Evolutionary conservation across 2,797 vertebrate genomes (phyloP).

Genomic region (Periophthalmus magnuspinnatus): DNA sequence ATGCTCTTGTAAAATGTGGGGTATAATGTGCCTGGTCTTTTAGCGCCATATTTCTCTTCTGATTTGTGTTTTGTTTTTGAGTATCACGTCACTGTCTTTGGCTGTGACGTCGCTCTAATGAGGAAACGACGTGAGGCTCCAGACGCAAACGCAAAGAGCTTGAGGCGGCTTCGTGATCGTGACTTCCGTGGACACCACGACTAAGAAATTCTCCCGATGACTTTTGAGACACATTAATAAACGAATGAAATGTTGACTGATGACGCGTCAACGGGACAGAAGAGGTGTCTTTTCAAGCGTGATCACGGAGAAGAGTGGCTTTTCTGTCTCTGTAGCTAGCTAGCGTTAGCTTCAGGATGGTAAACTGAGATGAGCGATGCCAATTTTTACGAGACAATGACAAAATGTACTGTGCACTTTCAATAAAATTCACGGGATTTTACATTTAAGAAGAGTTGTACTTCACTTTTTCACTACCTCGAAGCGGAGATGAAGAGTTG

Average conservation of each 20-base stretch:
- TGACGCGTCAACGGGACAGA: constrained; percentile 7
- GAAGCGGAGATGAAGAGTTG: constrained; percentile 85
- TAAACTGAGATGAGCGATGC: constrained; percentile 28
- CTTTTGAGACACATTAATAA: constrained; percentile 8
- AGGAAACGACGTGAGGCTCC: no score
- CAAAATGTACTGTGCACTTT: constrained; percentile 19
- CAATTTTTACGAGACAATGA: constrained; percentile 17
- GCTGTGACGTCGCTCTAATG: no score
- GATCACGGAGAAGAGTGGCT: constrained; percentile 31
- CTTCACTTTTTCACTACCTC: constrained; percentile 45
- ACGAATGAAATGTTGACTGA: constrained; percentile 44
- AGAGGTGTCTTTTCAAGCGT: constrained; percentile 16
- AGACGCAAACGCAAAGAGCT: not conserved
- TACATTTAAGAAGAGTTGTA: not conserved
- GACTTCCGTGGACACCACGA: not conserved
- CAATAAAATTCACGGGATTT: constrained; percentile 9
- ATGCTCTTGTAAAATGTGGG: no score
- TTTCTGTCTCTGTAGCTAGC: constrained; percentile 39
- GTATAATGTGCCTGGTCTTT: no score
- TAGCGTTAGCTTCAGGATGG: constrained; percentile 52
- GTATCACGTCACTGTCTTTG: no score
- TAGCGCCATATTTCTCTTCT: no score
- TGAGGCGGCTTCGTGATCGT: not conserved
- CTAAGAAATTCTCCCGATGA: not conserved
- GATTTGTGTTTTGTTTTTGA: no score